Evolutionary conservation across 1,140 invertebrate species (phyloP).

Genomic region (Drosophila bocki): DNA sequence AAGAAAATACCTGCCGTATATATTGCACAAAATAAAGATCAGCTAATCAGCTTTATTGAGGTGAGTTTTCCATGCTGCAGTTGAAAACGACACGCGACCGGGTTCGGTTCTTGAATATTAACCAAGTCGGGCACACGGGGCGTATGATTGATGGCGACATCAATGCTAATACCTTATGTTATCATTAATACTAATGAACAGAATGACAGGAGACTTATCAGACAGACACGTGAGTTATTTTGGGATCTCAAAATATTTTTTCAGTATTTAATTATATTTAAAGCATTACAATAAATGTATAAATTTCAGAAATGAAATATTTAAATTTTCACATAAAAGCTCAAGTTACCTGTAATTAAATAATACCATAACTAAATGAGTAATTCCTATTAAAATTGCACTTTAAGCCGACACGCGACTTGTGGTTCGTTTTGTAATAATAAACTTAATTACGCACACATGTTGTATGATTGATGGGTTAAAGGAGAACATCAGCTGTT

Average conservation of each 20-base stretch:
- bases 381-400: not conserved
- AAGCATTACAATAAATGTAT: not conserved
- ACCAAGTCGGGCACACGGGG: slow-evolving; percentile 21
- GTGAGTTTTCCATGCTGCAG: slow-evolving; percentile 51
- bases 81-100: slow-evolving; percentile 56
- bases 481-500: slow-evolving; percentile 14
- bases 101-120: slow-evolving; percentile 32
- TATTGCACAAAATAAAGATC: slow-evolving; percentile 11
- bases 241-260: too few species aligned
- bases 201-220: not conserved
- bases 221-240: slow-evolving; percentile 12
- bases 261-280: not conserved
- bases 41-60: slow-evolving; percentile 55
- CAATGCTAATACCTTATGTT: slow-evolving; percentile 3
- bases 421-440: slow-evolving; percentile 6
- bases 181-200: slow-evolving; percentile 1
- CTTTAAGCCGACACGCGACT: slow-evolving; percentile 23
- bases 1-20: slow-evolving; percentile 35
- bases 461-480: slow-evolving; percentile 60
- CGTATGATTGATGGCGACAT: slow-evolving; percentile 56
- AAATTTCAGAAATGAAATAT: not conserved
- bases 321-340: not conserved
- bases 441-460: slow-evolving; percentile 38
- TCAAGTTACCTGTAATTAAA: not conserved
- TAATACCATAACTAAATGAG: not conserved